Percentiles rank a stretch among this genome's conserved stretches.
phyloP scores from a whole-genome alignment of 2,113 vertebrate genomes.

The Zootoca vivipara region DNA sequence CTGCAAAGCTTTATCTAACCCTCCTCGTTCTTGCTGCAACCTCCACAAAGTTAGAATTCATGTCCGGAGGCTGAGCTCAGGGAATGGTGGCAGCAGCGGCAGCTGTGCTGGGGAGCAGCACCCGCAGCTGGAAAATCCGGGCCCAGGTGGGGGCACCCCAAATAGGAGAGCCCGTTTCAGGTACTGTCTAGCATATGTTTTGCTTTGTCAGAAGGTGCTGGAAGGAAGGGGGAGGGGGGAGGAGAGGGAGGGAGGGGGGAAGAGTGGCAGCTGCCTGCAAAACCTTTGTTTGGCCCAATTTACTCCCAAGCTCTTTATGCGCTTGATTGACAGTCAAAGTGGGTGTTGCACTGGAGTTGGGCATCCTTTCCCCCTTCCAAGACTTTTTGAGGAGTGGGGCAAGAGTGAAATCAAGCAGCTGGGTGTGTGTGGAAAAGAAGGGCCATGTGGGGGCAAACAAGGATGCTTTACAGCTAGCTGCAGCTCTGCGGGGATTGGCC shows the following conservation, averaged over 20 bases:
- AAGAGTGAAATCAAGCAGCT: conserved; percentile 24
- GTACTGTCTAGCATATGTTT: conserved; percentile 70
- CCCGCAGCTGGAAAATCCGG: conserved; percentile 62
- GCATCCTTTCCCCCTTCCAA: not conserved
- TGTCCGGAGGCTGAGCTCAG: conserved; percentile 77
- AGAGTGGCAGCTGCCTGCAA: conserved; percentile 23
- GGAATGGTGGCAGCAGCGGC: conserved; percentile 65
- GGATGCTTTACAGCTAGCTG: conserved; percentile 38
- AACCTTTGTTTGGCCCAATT: conserved; percentile 77
- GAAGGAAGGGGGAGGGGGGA: not conserved
- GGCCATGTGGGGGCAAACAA: conserved; percentile 43
- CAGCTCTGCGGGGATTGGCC: conserved; percentile 79
- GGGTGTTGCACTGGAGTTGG: conserved; percentile 14
- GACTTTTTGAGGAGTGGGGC: not conserved
- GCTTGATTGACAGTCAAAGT: conserved; percentile 38
- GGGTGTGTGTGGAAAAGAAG: conserved; percentile 44
- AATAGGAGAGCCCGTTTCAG: conserved; percentile 84
- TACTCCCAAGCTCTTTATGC: conserved; percentile 71
- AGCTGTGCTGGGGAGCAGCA: conserved; percentile 70
- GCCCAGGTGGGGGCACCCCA: conserved; percentile 50
- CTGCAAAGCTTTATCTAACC: conserved; percentile 79
- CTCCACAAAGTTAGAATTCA: conserved; percentile 85
- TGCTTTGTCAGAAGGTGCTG: conserved; percentile 36
- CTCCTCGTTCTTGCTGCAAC: conserved; percentile 78
- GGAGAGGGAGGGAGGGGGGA: conserved; percentile 42